A percentile compares a stretch with the other conserved stretches of the same genome.
Conservation (phyloP, 2,797 vertebrate species). For the Rhinatrema bivittatum region DNA sequence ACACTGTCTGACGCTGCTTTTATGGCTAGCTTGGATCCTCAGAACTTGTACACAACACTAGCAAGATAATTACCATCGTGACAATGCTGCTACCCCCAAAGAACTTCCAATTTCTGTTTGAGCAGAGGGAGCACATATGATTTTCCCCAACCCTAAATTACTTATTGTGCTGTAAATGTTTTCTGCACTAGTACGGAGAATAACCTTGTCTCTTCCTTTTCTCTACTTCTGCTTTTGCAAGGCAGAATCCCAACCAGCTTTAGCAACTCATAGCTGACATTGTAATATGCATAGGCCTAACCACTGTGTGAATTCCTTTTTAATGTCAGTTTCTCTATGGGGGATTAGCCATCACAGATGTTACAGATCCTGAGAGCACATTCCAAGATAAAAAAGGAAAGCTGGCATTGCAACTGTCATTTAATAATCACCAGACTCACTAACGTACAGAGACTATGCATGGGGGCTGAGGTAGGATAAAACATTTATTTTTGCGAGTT, state of each 20-base stretch:
- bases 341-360: constrained; percentile 58
- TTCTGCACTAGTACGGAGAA: constrained; percentile 10
- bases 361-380: constrained; percentile 58
- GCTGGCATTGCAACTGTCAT: constrained; percentile 47
- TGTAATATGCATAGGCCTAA: constrained; percentile 50
- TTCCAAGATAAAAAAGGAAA: constrained; percentile 47
- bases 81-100: neutral
- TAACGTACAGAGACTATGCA: constrained; percentile 40
- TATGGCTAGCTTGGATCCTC: too few relatives aligned
- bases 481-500: too few relatives aligned
- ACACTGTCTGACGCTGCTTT: too few relatives aligned
- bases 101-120: neutral
- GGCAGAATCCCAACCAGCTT: constrained; percentile 20
- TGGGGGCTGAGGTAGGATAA: too few relatives aligned
- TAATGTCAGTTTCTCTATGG: constrained; percentile 55
- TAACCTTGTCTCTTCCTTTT: constrained; percentile 14
- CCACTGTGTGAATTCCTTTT: constrained; percentile 50
- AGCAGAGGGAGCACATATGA: neutral
- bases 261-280: constrained; percentile 42
- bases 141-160: too few relatives aligned
- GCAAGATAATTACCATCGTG: neutral
- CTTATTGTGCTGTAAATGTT: too few relatives aligned
- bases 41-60: too few relatives aligned
- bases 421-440: constrained; percentile 37
- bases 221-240: constrained; percentile 6